Conservation (phyloP, 1,140 invertebrate species). For the Pectinophora gossypiella region DNA sequence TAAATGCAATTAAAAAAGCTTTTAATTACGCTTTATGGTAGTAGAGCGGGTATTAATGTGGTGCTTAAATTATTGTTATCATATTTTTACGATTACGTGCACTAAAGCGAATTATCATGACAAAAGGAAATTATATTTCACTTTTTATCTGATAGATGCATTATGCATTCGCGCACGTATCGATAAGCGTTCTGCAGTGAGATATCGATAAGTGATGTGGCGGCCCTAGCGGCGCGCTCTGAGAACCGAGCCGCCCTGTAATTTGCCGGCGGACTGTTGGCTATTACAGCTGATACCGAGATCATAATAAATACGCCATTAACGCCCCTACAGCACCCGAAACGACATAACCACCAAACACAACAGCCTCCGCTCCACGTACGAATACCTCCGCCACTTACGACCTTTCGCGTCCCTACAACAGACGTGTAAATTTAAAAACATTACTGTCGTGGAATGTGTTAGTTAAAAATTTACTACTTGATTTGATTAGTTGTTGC, state of each 20-base stretch:
- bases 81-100: background rate
- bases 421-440: constrained; percentile 26
- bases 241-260: constrained; percentile 67
- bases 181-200: constrained; percentile 29
- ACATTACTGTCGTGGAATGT: constrained; percentile 25
- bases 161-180: constrained; percentile 31
- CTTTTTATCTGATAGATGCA: constrained; percentile 32
- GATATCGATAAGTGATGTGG: constrained; percentile 45
- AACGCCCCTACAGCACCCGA: constrained; percentile 67
- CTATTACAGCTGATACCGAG: constrained; percentile 70
- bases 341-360: constrained; percentile 49
- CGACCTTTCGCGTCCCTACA: constrained; percentile 7
- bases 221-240: constrained; percentile 46
- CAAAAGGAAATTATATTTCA: constrained; percentile 35
- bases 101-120: background rate
- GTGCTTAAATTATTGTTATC: background rate
- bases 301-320: constrained; percentile 75
- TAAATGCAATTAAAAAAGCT: no score
- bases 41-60: no score
- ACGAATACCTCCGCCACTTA: constrained; percentile 11
- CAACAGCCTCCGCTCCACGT: constrained; percentile 15
- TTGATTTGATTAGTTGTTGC: background rate
- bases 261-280: constrained; percentile 69
- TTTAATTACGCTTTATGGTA: no score
- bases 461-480: constrained; percentile 17